Percentiles rank a stretch among this genome's conserved stretches.
Evolutionary conservation across 2,888 invertebrate genomes (phyloP).

Genomic region (Pyrocoelia pectoralis): DNA sequence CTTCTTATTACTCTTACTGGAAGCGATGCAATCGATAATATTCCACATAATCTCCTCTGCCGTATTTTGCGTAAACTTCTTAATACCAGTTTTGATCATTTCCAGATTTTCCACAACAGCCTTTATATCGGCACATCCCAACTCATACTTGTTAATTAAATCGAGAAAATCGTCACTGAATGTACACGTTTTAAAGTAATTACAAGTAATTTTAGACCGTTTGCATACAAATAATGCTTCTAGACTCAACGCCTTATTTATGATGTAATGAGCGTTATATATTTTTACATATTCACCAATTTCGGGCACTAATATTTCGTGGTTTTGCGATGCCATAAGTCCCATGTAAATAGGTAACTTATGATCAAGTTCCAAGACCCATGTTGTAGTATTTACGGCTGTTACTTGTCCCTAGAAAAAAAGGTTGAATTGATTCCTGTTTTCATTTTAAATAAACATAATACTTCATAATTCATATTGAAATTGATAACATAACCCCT

Average conservation of each 20-base stretch:
- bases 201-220: constrained; percentile 13
- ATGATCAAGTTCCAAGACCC: constrained; percentile 19
- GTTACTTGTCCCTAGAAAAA: no score
- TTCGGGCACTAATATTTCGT: constrained; percentile 10
- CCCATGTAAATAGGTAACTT: constrained; percentile 20
- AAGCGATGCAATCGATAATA: not conserved
- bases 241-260: not conserved
- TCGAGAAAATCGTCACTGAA: constrained; percentile 7
- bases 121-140: constrained; percentile 25
- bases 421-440: no score
- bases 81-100: constrained; percentile 10
- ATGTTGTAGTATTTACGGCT: constrained; percentile 14
- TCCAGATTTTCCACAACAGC: constrained; percentile 19
- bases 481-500: no score
- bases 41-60: constrained; percentile 16
- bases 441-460: no score
- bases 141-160: constrained; percentile 7
- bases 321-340: constrained; percentile 12
- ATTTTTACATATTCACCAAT: constrained; percentile 19
- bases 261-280: constrained; percentile 19
- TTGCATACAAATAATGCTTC: constrained; percentile 24
- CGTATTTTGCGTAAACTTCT: not conserved
- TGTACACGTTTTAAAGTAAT: not conserved
- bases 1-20: not conserved
- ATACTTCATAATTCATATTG: no score